Conservation (phyloP, 2,113 vertebrate genomes). For the Ginglymostoma cirratum region DNA sequence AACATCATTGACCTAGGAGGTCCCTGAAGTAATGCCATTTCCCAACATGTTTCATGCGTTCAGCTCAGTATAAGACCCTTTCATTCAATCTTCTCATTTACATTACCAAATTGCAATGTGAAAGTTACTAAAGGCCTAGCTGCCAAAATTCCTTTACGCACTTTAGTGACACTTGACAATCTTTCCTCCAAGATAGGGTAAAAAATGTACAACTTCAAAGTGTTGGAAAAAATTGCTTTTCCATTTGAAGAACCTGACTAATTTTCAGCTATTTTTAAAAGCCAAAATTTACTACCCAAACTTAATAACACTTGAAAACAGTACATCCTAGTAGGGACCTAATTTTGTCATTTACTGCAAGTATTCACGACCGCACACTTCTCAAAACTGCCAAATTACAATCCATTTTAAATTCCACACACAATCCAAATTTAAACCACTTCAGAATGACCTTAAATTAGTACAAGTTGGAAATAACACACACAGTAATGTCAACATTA, state of each 20-base stretch:
- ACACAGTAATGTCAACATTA: not conserved
- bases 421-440: not conserved
- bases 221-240: not conserved
- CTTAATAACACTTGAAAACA: not conserved
- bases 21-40: not conserved
- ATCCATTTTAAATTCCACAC: not conserved
- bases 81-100: not conserved
- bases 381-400: not conserved
- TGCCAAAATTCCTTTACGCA: not conserved
- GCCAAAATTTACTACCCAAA: not conserved
- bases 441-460: not conserved
- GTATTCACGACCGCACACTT: not conserved
- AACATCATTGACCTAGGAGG: not conserved
- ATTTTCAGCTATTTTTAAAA: not conserved
- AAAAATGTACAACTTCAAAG: not conserved
- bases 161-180: not conserved
- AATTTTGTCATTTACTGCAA: not conserved
- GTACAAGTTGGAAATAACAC: not conserved
- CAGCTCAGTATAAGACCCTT: not conserved
- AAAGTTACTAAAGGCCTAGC: not conserved
- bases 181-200: not conserved
- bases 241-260: not conserved
- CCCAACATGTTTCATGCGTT: not conserved
- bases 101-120: not conserved
- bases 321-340: not conserved